A percentile compares a stretch with the other conserved stretches of the same genome.
Evolutionary conservation across 2,797 vertebrate species (phyloP).

Genomic region (Trichosurus vulpecula): DNA sequence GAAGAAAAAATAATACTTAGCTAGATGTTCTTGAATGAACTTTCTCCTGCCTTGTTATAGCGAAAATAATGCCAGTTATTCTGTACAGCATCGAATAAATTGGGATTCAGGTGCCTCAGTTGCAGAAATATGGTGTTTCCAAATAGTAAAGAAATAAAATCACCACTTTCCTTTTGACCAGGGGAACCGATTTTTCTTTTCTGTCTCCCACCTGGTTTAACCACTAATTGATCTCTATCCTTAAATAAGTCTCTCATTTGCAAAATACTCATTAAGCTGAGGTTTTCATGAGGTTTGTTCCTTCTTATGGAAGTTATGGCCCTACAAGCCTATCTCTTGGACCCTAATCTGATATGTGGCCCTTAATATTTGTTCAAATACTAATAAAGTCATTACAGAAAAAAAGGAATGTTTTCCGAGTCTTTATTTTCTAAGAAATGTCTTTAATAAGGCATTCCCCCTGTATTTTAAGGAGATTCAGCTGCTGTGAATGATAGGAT

Average conservation of each 20-base stretch:
- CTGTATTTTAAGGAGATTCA: slow-evolving; percentile 4
- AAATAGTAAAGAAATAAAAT: neutral
- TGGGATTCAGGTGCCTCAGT: neutral
- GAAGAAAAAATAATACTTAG: no score
- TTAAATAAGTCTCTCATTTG: neutral
- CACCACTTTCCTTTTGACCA: neutral
- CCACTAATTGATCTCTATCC: neutral
- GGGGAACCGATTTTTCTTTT: neutral
- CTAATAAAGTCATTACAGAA: neutral
- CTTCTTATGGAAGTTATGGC: neutral
- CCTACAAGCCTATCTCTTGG: neutral
- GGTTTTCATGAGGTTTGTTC: neutral
- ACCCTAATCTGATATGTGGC: slow-evolving; percentile 17
- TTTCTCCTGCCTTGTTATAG: neutral
- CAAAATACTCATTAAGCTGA: neutral
- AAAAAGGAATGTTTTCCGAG: slow-evolving; percentile 17
- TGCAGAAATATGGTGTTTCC: neutral
- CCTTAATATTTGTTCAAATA: slow-evolving; percentile 24
- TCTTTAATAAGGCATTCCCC: neutral
- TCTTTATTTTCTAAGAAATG: slow-evolving; percentile 32
- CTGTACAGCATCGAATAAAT: neutral
- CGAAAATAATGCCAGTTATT: neutral
- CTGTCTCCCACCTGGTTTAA: neutral
- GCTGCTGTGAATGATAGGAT: neutral
- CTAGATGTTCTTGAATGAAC: neutral